A percentile compares a stretch with the other conserved stretches of the same genome.
Conservation (phyloP, 2,113 vertebrate genomes). For the Halichoerus grypus region DNA sequence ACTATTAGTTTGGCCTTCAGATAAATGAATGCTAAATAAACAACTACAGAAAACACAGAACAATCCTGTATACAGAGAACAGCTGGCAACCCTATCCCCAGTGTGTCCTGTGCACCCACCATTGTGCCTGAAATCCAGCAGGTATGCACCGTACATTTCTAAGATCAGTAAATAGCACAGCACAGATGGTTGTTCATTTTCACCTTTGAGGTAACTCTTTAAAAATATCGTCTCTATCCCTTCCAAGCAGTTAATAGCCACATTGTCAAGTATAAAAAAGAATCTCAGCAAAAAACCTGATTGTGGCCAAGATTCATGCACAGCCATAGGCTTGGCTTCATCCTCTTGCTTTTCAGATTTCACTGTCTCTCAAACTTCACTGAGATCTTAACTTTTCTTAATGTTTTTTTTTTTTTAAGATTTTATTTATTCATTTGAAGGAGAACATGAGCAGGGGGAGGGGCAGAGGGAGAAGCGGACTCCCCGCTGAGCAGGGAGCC, state of each 20-base stretch:
- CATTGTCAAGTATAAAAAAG: neutral
- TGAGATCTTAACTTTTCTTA: neutral
- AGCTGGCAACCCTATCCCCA: neutral
- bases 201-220: neutral
- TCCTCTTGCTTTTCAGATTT: conserved; percentile 35
- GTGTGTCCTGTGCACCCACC: neutral
- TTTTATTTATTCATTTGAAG: no score
- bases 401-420: neutral
- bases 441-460: no score
- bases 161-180: neutral
- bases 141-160: neutral
- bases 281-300: neutral
- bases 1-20: neutral
- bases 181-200: neutral
- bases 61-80: neutral
- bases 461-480: no score
- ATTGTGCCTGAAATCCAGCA: neutral
- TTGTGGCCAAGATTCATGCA: neutral
- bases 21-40: neutral
- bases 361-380: neutral
- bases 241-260: neutral
- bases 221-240: neutral
- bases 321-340: neutral
- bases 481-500: no score
- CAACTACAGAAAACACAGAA: neutral